Conservation (phyloP, 2,797 vertebrate genomes). For the Antrozous pallidus region DNA sequence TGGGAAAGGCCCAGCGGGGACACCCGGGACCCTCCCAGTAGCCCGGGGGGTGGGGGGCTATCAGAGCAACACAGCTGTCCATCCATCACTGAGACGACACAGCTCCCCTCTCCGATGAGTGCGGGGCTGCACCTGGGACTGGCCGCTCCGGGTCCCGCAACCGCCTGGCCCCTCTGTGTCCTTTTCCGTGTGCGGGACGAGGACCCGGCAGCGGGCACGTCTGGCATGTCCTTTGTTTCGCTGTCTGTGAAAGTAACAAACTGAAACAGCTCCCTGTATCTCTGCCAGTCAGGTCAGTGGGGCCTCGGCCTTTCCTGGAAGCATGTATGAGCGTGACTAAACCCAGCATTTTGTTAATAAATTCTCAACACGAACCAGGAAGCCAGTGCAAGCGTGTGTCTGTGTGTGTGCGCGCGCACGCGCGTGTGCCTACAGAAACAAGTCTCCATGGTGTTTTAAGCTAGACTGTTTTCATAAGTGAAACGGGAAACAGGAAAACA, state of each 20-base stretch:
- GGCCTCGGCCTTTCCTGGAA: not conserved
- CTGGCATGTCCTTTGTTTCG: too few relatives aligned
- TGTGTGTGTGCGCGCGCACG: rapidly evolving
- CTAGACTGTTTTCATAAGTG: not conserved
- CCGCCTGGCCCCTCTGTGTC: not conserved
- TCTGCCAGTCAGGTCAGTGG: not conserved
- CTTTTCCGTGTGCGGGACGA: not conserved
- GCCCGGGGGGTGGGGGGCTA: not conserved
- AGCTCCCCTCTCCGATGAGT: not conserved
- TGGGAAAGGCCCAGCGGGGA: not conserved
- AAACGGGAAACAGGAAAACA: not conserved
- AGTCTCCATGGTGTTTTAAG: too few relatives aligned
- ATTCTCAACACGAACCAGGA: not conserved
- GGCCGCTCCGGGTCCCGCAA: too few relatives aligned
- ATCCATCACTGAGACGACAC: not conserved
- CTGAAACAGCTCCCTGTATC: not conserved
- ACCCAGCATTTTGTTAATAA: not conserved
- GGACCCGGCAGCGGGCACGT: not conserved
- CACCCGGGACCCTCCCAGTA: not conserved
- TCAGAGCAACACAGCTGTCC: not conserved
- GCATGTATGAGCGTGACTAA: not conserved
- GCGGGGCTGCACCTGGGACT: not conserved
- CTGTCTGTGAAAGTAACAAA: not conserved
- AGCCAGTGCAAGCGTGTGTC: not conserved
- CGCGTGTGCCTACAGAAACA: not conserved